phyloP scores from a whole-genome alignment of 2,797 vertebrate species.

The Pempheris klunzingeri region DNA sequence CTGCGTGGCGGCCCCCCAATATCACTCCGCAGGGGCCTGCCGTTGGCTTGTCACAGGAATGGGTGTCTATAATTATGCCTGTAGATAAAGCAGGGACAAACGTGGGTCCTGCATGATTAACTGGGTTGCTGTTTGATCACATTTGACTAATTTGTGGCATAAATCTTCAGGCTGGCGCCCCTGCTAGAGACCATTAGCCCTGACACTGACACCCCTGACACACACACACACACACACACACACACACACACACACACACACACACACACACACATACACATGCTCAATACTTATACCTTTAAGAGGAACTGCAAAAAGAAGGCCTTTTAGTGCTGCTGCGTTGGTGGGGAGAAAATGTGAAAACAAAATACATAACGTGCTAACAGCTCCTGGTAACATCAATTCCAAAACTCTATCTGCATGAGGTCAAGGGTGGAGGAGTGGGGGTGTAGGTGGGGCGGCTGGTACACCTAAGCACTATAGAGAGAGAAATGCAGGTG shows the following conservation, averaged over 20 bases:
- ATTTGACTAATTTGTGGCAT: slow-evolving; percentile 94
- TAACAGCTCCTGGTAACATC: slow-evolving; percentile 69
- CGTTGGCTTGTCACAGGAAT: slow-evolving; percentile 85
- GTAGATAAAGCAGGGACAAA: slow-evolving; percentile 87
- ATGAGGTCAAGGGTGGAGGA: slow-evolving; percentile 58
- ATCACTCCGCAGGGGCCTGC: slow-evolving; percentile 86
- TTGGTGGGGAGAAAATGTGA: slow-evolving; percentile 40
- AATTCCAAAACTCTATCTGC: slow-evolving; percentile 64
- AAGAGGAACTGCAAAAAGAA: slow-evolving; percentile 46
- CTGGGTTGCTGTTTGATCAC: slow-evolving; percentile 91
- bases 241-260: slow-evolving; percentile 34
- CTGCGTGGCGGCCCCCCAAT: slow-evolving; percentile 78
- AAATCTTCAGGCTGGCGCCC: slow-evolving; percentile 88
- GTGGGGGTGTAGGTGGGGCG: slow-evolving; percentile 40
- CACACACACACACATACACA: slow-evolving; percentile 35
- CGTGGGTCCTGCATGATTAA: slow-evolving; percentile 88
- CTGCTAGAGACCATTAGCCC: slow-evolving; percentile 83
- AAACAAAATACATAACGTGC: slow-evolving; percentile 55
- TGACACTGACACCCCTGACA: slow-evolving; percentile 81
- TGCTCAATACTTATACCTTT: slow-evolving; percentile 57
- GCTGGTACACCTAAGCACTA: slow-evolving; percentile 79
- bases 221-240: slow-evolving; percentile 52
- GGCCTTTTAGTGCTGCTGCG: slow-evolving; percentile 51
- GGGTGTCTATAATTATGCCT: slow-evolving; percentile 90
- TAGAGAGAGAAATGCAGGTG: slow-evolving; percentile 90